Percentiles rank a stretch among this genome's conserved stretches.
Evolutionary conservation across 2,113 vertebrate genomes (phyloP).

Genomic region (Dicrurus megarhynchus): DNA sequence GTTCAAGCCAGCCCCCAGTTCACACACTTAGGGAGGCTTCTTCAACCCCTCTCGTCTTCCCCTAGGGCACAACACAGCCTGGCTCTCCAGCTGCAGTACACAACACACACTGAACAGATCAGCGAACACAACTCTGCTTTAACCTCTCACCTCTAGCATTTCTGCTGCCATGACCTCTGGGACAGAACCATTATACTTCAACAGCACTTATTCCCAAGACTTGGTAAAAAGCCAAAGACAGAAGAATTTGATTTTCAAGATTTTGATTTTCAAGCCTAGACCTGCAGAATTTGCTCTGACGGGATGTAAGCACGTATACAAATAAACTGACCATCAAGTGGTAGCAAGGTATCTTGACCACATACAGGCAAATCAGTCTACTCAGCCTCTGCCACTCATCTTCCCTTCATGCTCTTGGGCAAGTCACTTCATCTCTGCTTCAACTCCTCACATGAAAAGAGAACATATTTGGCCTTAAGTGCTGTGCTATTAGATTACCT

Average conservation of each 20-base stretch:
- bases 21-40: constrained; percentile 31
- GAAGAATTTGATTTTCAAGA: not conserved
- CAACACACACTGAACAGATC: constrained; percentile 38
- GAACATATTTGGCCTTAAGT: not conserved
- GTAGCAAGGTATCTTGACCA: not conserved
- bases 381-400: not conserved
- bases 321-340: not conserved
- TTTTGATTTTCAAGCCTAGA: not conserved
- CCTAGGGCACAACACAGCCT: constrained; percentile 21
- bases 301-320: not conserved
- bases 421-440: not conserved
- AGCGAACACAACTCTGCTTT: constrained; percentile 47
- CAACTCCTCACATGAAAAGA: not conserved
- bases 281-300: not conserved
- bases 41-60: constrained; percentile 26
- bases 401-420: not conserved
- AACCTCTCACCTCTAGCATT: constrained; percentile 55
- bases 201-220: not conserved
- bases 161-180: constrained; percentile 59
- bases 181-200: not conserved
- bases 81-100: constrained; percentile 27
- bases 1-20: constrained; percentile 44
- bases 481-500: not conserved
- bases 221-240: not conserved
- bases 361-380: not conserved